phyloP scores from a whole-genome alignment of 2,113 vertebrate genomes.

The Megaleporinus macrocephalus region DNA sequence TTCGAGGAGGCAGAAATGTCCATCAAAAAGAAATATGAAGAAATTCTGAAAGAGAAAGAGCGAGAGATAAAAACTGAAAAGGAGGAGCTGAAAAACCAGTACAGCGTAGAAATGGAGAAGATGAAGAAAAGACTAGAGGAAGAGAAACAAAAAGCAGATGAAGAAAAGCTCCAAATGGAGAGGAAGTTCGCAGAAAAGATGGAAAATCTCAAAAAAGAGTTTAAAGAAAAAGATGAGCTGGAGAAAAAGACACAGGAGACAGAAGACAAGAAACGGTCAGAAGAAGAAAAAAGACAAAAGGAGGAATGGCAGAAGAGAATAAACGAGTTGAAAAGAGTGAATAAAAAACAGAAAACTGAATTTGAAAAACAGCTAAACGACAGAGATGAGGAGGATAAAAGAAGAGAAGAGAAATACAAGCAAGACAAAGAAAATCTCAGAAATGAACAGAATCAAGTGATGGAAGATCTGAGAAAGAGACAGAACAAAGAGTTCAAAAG shows the following conservation, averaged over 20 bases:
- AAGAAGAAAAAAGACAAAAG: not conserved
- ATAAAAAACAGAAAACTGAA: not conserved
- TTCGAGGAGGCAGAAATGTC: slow-evolving; percentile 17
- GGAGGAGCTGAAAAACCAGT: not conserved
- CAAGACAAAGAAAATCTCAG: not conserved
- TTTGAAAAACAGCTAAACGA: not conserved
- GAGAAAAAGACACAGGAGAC: not conserved
- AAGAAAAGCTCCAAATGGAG: not conserved
- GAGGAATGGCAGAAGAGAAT: not conserved
- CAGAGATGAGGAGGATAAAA: not conserved
- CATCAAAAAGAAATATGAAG: not conserved
- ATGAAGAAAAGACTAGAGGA: not conserved
- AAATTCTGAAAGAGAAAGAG: slow-evolving; percentile 12
- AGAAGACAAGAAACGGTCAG: not conserved
- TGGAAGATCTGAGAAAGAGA: not conserved
- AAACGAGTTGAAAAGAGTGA: not conserved
- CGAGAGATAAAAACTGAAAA: not conserved
- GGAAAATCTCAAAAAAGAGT: not conserved
- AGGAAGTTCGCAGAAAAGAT: not conserved
- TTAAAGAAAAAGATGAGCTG: too few species aligned
- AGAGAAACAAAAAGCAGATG: not conserved
- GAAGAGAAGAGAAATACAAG: not conserved
- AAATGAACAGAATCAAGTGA: not conserved
- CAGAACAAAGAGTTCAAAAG: slow-evolving; percentile 2
- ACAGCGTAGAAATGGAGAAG: not conserved